Conservation (phyloP, 2,113 vertebrate species). For the Datnioides undecimradiatus region DNA sequence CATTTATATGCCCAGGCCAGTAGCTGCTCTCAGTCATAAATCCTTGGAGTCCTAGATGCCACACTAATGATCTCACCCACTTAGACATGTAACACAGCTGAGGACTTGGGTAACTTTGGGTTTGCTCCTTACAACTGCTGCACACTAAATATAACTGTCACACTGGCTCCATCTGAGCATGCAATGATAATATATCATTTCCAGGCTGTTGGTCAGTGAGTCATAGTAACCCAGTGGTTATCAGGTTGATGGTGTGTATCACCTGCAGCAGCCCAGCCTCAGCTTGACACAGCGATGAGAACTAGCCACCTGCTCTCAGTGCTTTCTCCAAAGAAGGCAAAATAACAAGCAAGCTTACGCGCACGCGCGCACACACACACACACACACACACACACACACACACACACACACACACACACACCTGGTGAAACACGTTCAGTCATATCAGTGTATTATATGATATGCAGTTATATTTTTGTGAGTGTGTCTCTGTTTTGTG, state of each 20-base stretch:
- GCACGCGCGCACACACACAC: conserved; percentile 1
- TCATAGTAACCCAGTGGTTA: background rate
- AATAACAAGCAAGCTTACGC: conserved; percentile 5
- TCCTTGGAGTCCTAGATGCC: conserved; percentile 22
- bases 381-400: conserved; percentile 20
- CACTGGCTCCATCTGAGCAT: conserved; percentile 2
- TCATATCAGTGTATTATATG: background rate
- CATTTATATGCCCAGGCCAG: conserved; percentile 13
- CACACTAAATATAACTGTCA: conserved; percentile 21
- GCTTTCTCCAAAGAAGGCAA: background rate
- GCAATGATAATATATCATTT: background rate
- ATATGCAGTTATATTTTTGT: background rate
- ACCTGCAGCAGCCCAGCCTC: background rate
- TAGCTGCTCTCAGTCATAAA: conserved; percentile 28
- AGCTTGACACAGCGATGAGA: background rate
- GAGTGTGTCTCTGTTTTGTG: background rate
- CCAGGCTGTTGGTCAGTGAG: background rate
- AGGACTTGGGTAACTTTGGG: conserved; percentile 17
- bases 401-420: conserved; percentile 13
- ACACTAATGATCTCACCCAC: conserved; percentile 36
- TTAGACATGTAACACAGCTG: conserved; percentile 35
- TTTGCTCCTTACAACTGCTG: conserved; percentile 5
- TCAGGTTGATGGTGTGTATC: background rate
- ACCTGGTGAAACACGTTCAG: conserved; percentile 31
- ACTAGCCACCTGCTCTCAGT: background rate